Evolutionary conservation across 2,797 vertebrate species (phyloP).

Genomic region (Crossoptilon crossoptilon): DNA sequence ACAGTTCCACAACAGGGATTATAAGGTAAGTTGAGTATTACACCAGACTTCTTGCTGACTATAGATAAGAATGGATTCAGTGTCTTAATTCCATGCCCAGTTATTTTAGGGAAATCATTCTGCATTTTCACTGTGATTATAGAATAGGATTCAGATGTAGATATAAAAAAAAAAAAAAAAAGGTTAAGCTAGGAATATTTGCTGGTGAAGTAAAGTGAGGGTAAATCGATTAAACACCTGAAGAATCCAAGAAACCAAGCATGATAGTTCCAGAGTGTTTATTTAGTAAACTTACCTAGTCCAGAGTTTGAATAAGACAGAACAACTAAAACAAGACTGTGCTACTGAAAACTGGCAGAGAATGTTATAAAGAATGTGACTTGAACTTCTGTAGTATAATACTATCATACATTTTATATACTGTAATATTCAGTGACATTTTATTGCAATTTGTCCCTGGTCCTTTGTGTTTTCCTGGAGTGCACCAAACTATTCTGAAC

Average conservation of each 20-base stretch:
- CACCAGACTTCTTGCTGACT: neutral
- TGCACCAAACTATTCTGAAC: neutral
- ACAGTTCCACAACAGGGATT: neutral
- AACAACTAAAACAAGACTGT: neutral
- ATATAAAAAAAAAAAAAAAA: neutral
- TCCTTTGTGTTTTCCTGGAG: neutral
- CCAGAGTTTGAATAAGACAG: neutral
- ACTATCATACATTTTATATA: neutral
- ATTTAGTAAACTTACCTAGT: neutral
- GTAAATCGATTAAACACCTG: neutral
- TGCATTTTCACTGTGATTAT: neutral
- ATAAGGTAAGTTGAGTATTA: neutral
- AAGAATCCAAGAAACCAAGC: neutral
- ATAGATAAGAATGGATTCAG: neutral
- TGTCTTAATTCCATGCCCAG: neutral
- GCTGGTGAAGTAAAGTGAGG: neutral
- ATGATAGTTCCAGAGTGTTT: neutral
- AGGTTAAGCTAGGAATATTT: neutral
- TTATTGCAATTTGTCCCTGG: neutral
- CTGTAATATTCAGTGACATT: neutral
- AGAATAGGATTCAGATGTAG: neutral
- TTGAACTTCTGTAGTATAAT: neutral
- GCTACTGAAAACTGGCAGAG: neutral
- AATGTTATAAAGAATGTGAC: neutral
- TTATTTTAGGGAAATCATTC: neutral